phyloP scores from a whole-genome alignment of 2,888 invertebrate genomes.

The Augochlorella aurata region DNA sequence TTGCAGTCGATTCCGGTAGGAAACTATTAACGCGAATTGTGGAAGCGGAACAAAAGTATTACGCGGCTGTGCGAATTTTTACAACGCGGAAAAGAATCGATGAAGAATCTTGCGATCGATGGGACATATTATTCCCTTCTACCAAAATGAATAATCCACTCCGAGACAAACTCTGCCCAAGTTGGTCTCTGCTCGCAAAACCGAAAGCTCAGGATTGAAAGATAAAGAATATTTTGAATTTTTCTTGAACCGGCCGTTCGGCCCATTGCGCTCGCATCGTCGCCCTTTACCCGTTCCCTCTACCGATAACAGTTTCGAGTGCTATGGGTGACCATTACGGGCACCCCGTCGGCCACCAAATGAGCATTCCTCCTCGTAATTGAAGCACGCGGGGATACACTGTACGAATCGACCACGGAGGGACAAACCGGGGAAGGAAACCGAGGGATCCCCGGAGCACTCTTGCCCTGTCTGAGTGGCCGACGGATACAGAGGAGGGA shows the following conservation, averaged over 20 bases:
- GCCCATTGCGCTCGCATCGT: background rate
- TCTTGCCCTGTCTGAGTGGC: slow-evolving; percentile 74
- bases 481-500: slow-evolving; percentile 46
- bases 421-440: slow-evolving; percentile 48
- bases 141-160: too few relatives aligned
- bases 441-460: slow-evolving; percentile 68
- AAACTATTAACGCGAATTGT: background rate
- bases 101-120: too few relatives aligned
- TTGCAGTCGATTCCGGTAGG: background rate
- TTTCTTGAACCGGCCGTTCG: background rate
- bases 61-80: too few relatives aligned
- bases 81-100: too few relatives aligned
- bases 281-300: slow-evolving; percentile 32
- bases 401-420: slow-evolving; percentile 45
- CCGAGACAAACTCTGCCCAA: too few relatives aligned
- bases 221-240: background rate
- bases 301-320: slow-evolving; percentile 77
- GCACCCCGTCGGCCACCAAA: slow-evolving; percentile 75
- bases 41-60: background rate
- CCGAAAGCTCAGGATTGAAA: too few relatives aligned
- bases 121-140: too few relatives aligned
- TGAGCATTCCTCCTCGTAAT: slow-evolving; percentile 80
- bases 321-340: slow-evolving; percentile 76
- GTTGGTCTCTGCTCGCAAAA: too few relatives aligned
- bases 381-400: slow-evolving; percentile 74